Percentiles rank a stretch among this genome's conserved stretches.
phyloP scores from a whole-genome alignment of 2,113 vertebrate species.

The Nanger granti region DNA sequence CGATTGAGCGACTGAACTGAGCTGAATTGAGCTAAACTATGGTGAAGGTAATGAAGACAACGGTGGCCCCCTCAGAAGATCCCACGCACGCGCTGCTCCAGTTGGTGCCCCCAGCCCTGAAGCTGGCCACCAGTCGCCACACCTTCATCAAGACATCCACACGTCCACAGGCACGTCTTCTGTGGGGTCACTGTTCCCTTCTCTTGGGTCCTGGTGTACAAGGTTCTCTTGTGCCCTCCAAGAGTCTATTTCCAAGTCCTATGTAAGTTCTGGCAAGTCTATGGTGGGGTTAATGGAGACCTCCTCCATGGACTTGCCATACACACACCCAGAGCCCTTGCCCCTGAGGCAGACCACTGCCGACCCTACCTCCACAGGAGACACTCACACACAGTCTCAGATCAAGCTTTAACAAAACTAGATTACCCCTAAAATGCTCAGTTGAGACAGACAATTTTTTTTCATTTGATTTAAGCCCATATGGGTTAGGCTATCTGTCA shows the following conservation, averaged over 20 bases:
- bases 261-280: neutral
- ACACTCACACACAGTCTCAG: neutral
- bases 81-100: neutral
- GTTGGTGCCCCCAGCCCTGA: accelerated
- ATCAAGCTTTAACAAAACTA: neutral
- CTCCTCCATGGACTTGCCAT: neutral
- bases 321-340: neutral
- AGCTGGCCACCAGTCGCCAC: neutral
- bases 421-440: neutral
- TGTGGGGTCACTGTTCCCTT: neutral
- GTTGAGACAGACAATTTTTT: neutral
- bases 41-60: neutral
- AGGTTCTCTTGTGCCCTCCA: neutral
- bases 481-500: neutral
- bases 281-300: neutral
- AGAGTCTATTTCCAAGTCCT: neutral
- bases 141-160: accelerated
- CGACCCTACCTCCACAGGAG: neutral
- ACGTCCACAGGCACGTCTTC: neutral
- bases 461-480: neutral
- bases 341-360: neutral
- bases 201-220: neutral
- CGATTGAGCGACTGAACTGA: accelerated
- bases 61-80: neutral
- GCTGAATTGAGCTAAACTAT: neutral